Base-by-base conservation (phyloP, 2,113 vertebrate genomes). In the Pollachius pollachius region DNA sequence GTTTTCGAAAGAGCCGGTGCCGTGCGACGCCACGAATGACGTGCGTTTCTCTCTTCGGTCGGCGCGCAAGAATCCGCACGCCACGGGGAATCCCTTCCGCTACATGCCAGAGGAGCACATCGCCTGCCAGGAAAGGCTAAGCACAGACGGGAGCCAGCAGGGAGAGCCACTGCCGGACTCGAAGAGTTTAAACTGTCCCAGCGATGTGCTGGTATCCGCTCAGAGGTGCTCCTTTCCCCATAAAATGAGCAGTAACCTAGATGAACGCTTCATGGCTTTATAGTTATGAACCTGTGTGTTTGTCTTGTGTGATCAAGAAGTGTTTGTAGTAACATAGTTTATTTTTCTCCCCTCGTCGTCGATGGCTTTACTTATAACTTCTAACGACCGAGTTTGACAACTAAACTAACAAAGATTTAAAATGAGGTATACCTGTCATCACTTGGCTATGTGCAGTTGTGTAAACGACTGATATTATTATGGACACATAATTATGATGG, bases 131-230 rank as follows among this genome's bases (percentile, higher is more conserved):
- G 64, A 76, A 60, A 66, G 78, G 57, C 52, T 34, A 23, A 30
- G 2, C 2, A 21, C 57, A 64, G 59, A 61, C 54, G 16, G 30
- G 61, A 76, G 56, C 63, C 58, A 6, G 19, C 67, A 71, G 68
- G 72, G 21, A 52, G 58, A 72, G 34, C 58, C 75, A 12, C 18
- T 79, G 23, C 27, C 82, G 25, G 23, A 23, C 68, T 69, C 78
- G 25, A 72, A 79, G 67, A 62, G 58, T 25, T 21, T 72, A n/a
- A 80, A 78, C 73, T 71, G 64, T 61, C 72, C 62, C 34, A 62
- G 54, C 57, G 64, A 74, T 16, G 59, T 65, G 6, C 68, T 72
- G 2, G 71, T 85, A 19, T 70, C 69, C 2, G 64, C 75, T 59
- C 63, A 75, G 64, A 82, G 70, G 64, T 48, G 41, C 70, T 74